Conservation (phyloP, 2,888 invertebrate species). For the Alviniconcha strummeri region DNA sequence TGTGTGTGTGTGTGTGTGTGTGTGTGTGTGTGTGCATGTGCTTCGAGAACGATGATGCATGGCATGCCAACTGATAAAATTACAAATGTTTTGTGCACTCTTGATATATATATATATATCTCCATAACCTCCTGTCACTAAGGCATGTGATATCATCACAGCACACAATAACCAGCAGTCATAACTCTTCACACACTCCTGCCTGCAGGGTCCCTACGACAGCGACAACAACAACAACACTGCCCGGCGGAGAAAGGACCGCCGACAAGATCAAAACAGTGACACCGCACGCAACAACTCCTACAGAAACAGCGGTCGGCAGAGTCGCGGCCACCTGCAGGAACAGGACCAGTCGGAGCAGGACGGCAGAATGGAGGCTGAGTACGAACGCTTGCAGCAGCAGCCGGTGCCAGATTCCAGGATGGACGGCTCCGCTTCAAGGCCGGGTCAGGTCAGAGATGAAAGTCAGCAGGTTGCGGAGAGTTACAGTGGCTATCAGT, state of each 20-base stretch:
- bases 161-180: too few species aligned
- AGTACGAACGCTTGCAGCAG: constrained; percentile 14
- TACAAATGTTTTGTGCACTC: too few species aligned
- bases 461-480: neutral
- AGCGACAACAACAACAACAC: constrained; percentile 9
- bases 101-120: too few species aligned
- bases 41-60: too few species aligned
- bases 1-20: too few species aligned
- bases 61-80: too few species aligned
- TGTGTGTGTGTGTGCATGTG: too few species aligned
- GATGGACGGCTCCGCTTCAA: constrained; percentile 1
- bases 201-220: constrained; percentile 19
- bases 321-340: neutral
- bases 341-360: neutral
- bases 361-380: neutral
- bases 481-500: constrained; percentile 4
- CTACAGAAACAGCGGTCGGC: neutral
- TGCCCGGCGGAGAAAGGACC: neutral
- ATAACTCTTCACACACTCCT: too few species aligned
- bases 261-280: neutral
- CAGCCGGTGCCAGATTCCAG: neutral
- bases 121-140: too few species aligned
- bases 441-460: constrained; percentile 21
- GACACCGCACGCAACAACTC: neutral
- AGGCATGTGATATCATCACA: too few species aligned